These are phyloP conservation scores for Polypedilum pembai DNA, from an alignment of 1,140 invertebrate genomes.

Conservation along the genomic window DNA sequence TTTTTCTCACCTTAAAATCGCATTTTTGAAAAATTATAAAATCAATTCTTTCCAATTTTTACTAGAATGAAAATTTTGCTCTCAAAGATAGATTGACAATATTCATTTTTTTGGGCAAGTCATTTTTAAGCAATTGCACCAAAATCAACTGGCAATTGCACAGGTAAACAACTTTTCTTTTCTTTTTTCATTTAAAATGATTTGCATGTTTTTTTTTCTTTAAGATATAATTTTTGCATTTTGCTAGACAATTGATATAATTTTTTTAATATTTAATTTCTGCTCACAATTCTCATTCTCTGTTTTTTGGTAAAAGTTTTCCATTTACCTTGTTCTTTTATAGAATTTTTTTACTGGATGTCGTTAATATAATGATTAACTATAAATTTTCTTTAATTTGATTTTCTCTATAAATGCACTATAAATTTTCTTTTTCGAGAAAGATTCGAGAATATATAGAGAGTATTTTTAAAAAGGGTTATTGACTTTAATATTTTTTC, in stretches of 20 bases:
- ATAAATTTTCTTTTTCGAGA: neutral
- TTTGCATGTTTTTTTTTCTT: neutral
- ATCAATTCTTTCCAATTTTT: too few relatives aligned
- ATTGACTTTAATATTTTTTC: neutral
- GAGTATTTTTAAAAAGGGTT: neutral
- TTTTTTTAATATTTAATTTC: neutral
- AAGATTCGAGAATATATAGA: neutral
- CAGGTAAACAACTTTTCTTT: neutral
- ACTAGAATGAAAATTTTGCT: neutral
- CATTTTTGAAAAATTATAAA: too few relatives aligned
- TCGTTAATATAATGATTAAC: conserved; percentile 5
- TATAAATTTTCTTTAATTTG: conserved; percentile 4
- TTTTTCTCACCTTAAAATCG: too few relatives aligned
- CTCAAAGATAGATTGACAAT: neutral
- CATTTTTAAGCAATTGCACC: neutral
- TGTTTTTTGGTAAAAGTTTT: too few relatives aligned
- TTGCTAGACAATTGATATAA: conserved; percentile 7
- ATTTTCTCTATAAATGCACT: neutral
- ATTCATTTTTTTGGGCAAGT: neutral
- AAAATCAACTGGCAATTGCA: too few relatives aligned
- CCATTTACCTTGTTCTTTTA: neutral
- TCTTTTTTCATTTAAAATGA: neutral
- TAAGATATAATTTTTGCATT: neutral
- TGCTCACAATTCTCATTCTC: neutral
- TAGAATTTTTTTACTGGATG: neutral